phyloP scores from a whole-genome alignment of 2,797 vertebrate species.

The Steatocranus sp. region DNA sequence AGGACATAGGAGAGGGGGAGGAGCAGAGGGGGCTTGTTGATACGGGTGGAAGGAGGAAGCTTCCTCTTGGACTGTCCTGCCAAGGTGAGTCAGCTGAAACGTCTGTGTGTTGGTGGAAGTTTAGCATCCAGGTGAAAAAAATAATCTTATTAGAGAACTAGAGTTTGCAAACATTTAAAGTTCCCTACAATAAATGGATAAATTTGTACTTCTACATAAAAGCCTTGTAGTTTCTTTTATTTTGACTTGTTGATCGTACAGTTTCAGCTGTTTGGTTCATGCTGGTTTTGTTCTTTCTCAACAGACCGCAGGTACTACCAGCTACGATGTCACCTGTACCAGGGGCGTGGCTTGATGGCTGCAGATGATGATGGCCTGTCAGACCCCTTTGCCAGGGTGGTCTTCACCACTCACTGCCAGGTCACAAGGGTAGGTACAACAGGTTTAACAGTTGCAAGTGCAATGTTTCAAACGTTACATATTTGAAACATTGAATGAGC shows the following conservation, averaged over 20 bases:
- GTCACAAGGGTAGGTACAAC: constrained; percentile 74
- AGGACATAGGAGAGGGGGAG: constrained; percentile 51
- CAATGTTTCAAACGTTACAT: not conserved
- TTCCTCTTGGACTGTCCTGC: constrained; percentile 75
- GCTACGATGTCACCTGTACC: constrained; percentile 89
- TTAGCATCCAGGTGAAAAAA: not conserved
- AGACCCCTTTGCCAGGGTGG: constrained; percentile 84
- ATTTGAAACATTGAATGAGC: not conserved
- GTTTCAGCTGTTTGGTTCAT: not conserved
- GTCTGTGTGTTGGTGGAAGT: not conserved
- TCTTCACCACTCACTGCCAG: constrained; percentile 90
- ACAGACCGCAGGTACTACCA: constrained; percentile 89
- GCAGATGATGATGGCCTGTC: constrained; percentile 90
- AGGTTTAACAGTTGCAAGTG: not conserved
- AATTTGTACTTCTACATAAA: not conserved
- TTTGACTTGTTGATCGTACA: not conserved
- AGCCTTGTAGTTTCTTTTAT: not conserved
- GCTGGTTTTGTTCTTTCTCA: not conserved
- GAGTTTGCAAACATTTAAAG: not conserved
- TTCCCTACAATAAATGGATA: not conserved
- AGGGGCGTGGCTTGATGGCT: constrained; percentile 86
- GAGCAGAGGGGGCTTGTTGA: constrained; percentile 3
- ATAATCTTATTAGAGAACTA: not conserved
- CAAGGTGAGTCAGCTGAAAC: constrained; percentile 76
- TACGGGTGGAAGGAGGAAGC: constrained; percentile 49